Percentiles rank a stretch among this genome's conserved stretches.
Evolutionary conservation across 2,888 invertebrate genomes (phyloP).

Genomic region (Glomeris marginata): DNA sequence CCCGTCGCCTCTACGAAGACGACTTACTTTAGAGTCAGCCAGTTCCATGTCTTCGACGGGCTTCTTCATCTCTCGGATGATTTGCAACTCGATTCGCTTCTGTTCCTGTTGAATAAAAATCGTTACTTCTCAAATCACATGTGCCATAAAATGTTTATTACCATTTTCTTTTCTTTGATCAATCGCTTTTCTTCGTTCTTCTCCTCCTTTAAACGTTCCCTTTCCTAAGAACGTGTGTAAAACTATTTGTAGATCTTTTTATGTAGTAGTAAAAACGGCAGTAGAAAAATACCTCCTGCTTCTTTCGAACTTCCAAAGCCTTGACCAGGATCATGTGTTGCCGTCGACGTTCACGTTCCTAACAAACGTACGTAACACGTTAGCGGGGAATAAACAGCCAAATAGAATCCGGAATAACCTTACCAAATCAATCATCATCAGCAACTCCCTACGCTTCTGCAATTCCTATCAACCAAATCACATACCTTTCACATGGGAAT

Average conservation of each 20-base stretch:
- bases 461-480: conserved; percentile 45
- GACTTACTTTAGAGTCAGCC: conserved; percentile 29
- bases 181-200: conserved; percentile 53
- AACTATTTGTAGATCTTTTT: background rate
- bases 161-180: conserved; percentile 52
- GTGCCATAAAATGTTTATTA: no score
- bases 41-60: conserved; percentile 85
- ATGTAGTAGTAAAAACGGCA: background rate
- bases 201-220: conserved; percentile 58
- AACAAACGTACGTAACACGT: conserved; percentile 5
- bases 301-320: conserved; percentile 67
- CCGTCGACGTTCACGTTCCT: conserved; percentile 75
- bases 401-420: conserved; percentile 19
- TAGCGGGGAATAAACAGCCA: background rate
- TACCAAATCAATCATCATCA: conserved; percentile 71
- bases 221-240: conserved; percentile 22
- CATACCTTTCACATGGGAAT: no score
- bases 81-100: conserved; percentile 46
- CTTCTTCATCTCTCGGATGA: conserved; percentile 57
- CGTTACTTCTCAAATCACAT: background rate
- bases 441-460: conserved; percentile 68
- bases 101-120: conserved; percentile 36
- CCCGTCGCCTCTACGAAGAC: no score
- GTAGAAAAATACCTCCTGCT: conserved; percentile 60
- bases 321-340: conserved; percentile 83